Evolutionary conservation across 2,113 vertebrate species (phyloP).

Genomic region (Amphilophus citrinellus): DNA sequence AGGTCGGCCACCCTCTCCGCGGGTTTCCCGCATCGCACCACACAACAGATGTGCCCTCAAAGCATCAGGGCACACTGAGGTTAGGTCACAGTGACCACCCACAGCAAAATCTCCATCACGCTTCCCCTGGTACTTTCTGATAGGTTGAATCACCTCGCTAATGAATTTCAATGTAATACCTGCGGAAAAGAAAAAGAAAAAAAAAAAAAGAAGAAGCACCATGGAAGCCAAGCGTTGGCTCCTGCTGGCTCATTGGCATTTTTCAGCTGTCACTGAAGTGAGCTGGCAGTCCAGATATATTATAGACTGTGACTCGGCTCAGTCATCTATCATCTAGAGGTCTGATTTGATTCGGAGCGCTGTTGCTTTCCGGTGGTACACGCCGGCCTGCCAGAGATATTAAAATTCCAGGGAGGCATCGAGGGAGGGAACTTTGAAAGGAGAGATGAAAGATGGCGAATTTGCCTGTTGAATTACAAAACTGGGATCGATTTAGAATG

Average conservation of each 20-base stretch:
- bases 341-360: constrained; percentile 70
- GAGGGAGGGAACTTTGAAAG: constrained; percentile 71
- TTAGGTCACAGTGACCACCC: constrained; percentile 45
- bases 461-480: constrained; percentile 75
- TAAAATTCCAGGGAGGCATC: constrained; percentile 73
- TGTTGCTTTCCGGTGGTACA: constrained; percentile 54
- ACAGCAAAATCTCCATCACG: constrained; percentile 46
- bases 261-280: constrained; percentile 60
- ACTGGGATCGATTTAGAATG: constrained; percentile 73
- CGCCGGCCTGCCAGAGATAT: constrained; percentile 57
- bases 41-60: constrained; percentile 65
- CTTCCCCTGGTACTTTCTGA: constrained; percentile 36
- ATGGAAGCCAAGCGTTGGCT: constrained; percentile 19
- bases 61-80: constrained; percentile 69
- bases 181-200: constrained; percentile 5
- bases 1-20: constrained; percentile 36
- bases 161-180: constrained; percentile 73
- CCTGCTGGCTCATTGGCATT: constrained; percentile 62
- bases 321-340: constrained; percentile 74
- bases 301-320: constrained; percentile 71
- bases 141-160: constrained; percentile 55
- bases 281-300: constrained; percentile 66
- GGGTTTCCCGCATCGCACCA: constrained; percentile 22
- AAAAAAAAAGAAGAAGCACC: neutral
- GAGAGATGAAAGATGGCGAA: constrained; percentile 74